Conservation (phyloP, 1,140 invertebrate species). For the Euborellia annulipes region DNA sequence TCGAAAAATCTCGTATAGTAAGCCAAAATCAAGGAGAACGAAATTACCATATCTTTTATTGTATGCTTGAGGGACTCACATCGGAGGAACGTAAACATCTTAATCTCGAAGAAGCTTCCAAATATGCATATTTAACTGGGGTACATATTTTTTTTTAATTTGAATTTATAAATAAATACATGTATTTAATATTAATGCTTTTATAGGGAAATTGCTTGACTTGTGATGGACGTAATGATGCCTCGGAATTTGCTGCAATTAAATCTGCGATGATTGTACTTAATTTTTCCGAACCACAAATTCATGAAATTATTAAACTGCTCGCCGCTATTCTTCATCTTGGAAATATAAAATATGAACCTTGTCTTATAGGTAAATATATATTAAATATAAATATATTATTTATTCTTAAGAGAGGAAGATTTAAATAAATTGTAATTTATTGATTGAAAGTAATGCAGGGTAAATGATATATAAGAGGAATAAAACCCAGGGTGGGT, state of each 20-base stretch:
- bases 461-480: too few species aligned
- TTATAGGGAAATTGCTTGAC: conserved; percentile 39
- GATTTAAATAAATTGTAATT: too few species aligned
- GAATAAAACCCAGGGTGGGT: too few species aligned
- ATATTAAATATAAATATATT: too few species aligned
- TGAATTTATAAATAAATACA: neutral
- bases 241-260: conserved; percentile 70
- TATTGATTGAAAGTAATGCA: too few species aligned
- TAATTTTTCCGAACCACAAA: conserved; percentile 70
- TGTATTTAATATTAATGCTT: conserved; percentile 4
- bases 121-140: conserved; percentile 70
- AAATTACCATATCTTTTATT: conserved; percentile 95
- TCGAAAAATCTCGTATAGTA: conserved; percentile 90
- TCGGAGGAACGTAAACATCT: conserved; percentile 62
- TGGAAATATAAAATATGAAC: conserved; percentile 78
- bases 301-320: conserved; percentile 69
- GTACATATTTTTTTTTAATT: conserved; percentile 35
- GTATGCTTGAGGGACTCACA: conserved; percentile 69
- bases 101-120: conserved; percentile 49
- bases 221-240: conserved; percentile 70
- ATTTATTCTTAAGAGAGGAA: too few species aligned
- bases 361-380: conserved; percentile 38
- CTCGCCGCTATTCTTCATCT: conserved; percentile 73
- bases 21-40: conserved; percentile 75
- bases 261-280: conserved; percentile 81